A percentile compares a stretch with the other conserved stretches of the same genome.
phyloP scores from a whole-genome alignment of 2,888 invertebrate genomes.

The Cryptus armator region DNA sequence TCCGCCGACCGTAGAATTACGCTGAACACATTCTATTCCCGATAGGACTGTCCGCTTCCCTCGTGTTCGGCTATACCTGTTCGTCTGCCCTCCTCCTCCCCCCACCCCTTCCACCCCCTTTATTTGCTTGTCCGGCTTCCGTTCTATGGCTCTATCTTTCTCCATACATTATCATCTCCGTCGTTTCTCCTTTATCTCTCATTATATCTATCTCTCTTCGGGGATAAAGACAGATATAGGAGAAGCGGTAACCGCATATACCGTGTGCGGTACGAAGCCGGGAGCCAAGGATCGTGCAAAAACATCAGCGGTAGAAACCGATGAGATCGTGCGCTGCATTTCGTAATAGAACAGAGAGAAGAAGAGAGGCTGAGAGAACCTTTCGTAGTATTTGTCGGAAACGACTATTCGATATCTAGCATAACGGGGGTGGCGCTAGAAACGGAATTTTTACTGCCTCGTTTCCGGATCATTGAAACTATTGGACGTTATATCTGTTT shows the following conservation, averaged over 20 bases:
- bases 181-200: neutral
- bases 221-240: slow-evolving; percentile 6
- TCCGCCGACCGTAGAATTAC: slow-evolving; percentile 44
- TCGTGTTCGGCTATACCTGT: slow-evolving; percentile 20
- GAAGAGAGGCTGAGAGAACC: neutral
- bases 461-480: slow-evolving; percentile 55
- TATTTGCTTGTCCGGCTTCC: slow-evolving; percentile 32
- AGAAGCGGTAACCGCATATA: slow-evolving; percentile 43
- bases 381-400: neutral
- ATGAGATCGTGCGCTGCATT: slow-evolving; percentile 47
- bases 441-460: slow-evolving; percentile 34
- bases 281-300: slow-evolving; percentile 22
- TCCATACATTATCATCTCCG: neutral
- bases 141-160: slow-evolving; percentile 5
- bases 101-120: neutral
- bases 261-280: neutral
- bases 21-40: slow-evolving; percentile 63
- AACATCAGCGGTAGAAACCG: slow-evolving; percentile 7
- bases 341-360: neutral
- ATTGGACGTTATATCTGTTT: slow-evolving; percentile 26
- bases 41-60: slow-evolving; percentile 51
- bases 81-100: neutral
- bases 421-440: neutral
- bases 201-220: neutral
- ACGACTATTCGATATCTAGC: slow-evolving; percentile 36